A percentile compares a stretch with the other conserved stretches of the same genome.
Conservation (phyloP, 2,888 invertebrate genomes). For the Patella ulyssiponensis region DNA sequence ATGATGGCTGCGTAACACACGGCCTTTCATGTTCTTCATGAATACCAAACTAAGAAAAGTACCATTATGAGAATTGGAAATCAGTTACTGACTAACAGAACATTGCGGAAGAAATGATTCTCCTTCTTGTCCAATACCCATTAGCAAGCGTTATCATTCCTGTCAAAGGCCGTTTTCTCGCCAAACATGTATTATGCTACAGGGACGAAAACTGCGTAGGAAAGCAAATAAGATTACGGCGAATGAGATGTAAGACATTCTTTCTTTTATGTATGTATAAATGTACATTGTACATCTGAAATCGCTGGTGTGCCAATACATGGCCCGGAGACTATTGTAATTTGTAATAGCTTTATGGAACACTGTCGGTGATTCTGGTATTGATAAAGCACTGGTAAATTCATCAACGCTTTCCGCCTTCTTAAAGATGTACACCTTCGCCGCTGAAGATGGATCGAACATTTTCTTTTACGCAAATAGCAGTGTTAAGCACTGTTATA, state of each 20-base stretch:
- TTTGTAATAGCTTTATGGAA: neutral
- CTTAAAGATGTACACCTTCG: too few species aligned
- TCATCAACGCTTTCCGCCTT: neutral
- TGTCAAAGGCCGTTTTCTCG: slow-evolving; percentile 1
- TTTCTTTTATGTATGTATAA: neutral
- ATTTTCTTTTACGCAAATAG: too few species aligned
- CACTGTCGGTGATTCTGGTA: neutral
- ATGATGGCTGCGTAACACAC: too few species aligned
- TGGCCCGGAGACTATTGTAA: neutral
- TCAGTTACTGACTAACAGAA: too few species aligned
- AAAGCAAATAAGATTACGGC: neutral
- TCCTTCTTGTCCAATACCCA: neutral
- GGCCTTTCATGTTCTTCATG: too few species aligned
- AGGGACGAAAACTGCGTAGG: neutral
- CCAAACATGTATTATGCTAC: neutral
- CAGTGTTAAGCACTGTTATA: too few species aligned
- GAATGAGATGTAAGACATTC: neutral
- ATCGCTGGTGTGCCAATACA: neutral
- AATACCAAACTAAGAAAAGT: too few species aligned
- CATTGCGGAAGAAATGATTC: too few species aligned
- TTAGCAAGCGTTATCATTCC: neutral
- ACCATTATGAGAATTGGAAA: too few species aligned
- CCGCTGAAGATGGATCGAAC: too few species aligned
- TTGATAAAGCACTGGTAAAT: neutral
- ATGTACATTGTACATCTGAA: too few species aligned